Evolutionary conservation across 1,140 invertebrate species (phyloP), one percentile per base, ranked within the genome.

Genomic region (Cotesia glomerata): DNA sequence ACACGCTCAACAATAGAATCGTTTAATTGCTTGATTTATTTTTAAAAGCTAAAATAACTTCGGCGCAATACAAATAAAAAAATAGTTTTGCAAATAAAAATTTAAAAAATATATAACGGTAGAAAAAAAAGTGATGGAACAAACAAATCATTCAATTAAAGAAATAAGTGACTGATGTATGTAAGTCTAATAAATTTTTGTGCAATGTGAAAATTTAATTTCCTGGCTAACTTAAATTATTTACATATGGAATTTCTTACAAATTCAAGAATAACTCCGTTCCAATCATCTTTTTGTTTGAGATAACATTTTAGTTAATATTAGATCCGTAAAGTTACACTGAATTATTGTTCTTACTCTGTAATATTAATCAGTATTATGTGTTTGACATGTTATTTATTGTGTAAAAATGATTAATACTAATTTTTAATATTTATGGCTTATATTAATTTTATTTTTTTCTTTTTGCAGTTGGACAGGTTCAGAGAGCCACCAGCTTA

Each of bases 401-500:
- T 0, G 5, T 39, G 9, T 7, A 39, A 39, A 7, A 39, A 39
- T 39, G 0, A 39, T 39, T n/a, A n/a, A n/a, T 68, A 26, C 32
- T 56, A 18, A 51, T 34, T 32, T 51, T 26, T 26, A 26, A 26
- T 34, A 68, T 68, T 68, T 11, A 59, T 16, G 73, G 54, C 74
- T 72, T 73, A 72, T 62, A 9, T 52, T 61, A 58, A 49, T 74
- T 77, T 79, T 81, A n/a, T n/a, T 26, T 26, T 26, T 26, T 26
- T 26, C 26, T 81, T 75, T 84, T 81, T 90, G 89, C 89, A 99
- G 97, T 91, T 99, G 92, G 98, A 99, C 89, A 94, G 98, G 91
- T 99, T 99, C 91, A 99, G 99, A 91, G 98, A 99, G 90, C 98
- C 98, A 66, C 98, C 98, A 77, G 98, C 98, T 82, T 99, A 98